phyloP scores from a whole-genome alignment of 1,140 invertebrate species.

The Hylaeus volcanicus region DNA sequence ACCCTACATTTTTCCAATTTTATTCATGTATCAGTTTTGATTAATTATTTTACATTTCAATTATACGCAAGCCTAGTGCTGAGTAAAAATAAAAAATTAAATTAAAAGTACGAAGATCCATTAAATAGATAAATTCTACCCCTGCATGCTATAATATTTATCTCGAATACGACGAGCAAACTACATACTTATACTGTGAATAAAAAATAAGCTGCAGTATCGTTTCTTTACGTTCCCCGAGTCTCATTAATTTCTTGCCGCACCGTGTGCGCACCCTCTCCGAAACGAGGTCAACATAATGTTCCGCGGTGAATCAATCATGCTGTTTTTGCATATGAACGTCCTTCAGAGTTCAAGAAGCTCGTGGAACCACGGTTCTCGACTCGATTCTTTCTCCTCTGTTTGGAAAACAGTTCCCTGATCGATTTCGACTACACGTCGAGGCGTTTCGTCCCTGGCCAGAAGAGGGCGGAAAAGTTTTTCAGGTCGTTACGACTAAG shows the following conservation, averaged over 20 bases:
- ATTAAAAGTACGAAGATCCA: no score
- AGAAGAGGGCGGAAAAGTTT: neutral
- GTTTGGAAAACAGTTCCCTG: constrained; percentile 1
- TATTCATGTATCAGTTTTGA: no score
- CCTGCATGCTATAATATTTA: no score
- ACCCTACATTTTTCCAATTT: no score
- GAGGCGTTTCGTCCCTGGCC: neutral
- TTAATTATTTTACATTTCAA: no score
- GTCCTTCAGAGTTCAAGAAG: neutral
- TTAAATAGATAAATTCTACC: no score
- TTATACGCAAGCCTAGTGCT: no score
- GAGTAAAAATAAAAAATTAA: no score
- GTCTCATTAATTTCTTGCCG: constrained; percentile 1
- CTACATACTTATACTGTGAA: no score
- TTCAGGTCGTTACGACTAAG: neutral
- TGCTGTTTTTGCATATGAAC: constrained; percentile 8
- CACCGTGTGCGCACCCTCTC: neutral
- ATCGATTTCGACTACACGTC: neutral
- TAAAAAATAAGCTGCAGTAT: neutral
- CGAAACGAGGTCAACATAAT: neutral
- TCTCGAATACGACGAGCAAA: no score
- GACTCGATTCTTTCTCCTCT: neutral
- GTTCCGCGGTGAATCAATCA: constrained; percentile 14
- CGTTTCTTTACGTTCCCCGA: neutral
- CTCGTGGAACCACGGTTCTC: neutral